Evolutionary conservation across 2,888 invertebrate genomes (phyloP), one percentile per base, ranked within the genome.

Genomic region (Nemurella pictetii): DNA sequence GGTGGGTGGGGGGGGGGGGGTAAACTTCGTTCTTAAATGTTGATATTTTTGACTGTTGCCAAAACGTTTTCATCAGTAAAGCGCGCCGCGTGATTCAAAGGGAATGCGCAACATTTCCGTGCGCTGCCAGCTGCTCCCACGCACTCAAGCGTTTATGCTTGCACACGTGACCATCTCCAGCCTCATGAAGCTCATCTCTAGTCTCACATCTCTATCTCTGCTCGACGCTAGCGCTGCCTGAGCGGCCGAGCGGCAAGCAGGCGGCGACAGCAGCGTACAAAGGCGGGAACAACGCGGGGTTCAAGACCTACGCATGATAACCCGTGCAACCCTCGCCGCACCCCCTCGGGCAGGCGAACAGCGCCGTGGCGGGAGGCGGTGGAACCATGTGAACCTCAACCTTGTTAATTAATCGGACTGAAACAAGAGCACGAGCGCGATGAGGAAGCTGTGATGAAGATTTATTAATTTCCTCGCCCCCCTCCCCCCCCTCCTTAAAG

Each of bases 331-430:
- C n/a, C n/a, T n/a, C n/a, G n/a, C n/a, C n/a, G n/a, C n/a, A n/a
- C n/a, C n/a, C n/a, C n/a, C n/a, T n/a, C n/a, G 26, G 15, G 36
- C 15, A 36, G 7, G 5, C 29, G n/a, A n/a, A n/a, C n/a, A n/a
- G n/a, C n/a, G n/a, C n/a, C 55, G 20, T 2, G 55, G 12, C 15
- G 55, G 35, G 35, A 7, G 35, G 35, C 5, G 35, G 35, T 35
- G n/a, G n/a, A n/a, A n/a, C n/a, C n/a, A n/a, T n/a, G n/a, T n/a
- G n/a, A n/a, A n/a, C n/a, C n/a, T n/a, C n/a, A n/a, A 25, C 36
- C 72, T 27, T 72, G 82, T 72, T 82, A 82, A 82, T 82, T 82
- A 82, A 82, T 82, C 27, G 82, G 28, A 82, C 72, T 72, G 82
- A 82, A 82, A 82, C 82, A 82, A 82, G 82, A 82, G 82, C 27